Percentiles rank a stretch among this genome's conserved stretches.
Evolutionary conservation across 1,140 invertebrate genomes (phyloP).

Genomic region (Pinna nobilis): DNA sequence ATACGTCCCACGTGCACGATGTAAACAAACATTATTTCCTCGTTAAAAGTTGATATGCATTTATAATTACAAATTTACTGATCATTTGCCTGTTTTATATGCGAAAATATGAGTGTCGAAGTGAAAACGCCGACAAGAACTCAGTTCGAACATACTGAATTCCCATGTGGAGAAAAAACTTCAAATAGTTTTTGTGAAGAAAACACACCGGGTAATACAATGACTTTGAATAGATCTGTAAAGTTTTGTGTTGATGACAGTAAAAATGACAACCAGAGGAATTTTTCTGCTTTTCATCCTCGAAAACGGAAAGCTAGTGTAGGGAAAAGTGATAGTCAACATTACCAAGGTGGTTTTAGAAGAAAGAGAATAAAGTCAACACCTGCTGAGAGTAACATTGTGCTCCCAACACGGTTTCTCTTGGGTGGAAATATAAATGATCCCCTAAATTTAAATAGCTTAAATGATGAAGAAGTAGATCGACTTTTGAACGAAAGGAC

Average conservation of each 20-base stretch:
- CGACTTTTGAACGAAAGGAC: constrained; percentile 87
- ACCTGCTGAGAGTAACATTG: constrained; percentile 66
- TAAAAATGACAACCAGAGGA: constrained; percentile 1
- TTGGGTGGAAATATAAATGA: constrained; percentile 96
- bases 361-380: constrained; percentile 45
- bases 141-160: constrained; percentile 59
- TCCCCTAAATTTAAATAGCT: constrained; percentile 93
- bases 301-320: constrained; percentile 44
- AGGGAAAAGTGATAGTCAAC: constrained; percentile 21
- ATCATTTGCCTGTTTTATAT: too few relatives aligned
- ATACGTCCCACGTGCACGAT: constrained; percentile 38
- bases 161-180: constrained; percentile 58
- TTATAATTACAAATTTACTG: too few relatives aligned
- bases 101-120: constrained; percentile 61
- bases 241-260: not conserved
- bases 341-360: constrained; percentile 16
- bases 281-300: not conserved
- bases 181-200: not conserved
- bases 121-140: constrained; percentile 63
- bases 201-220: not conserved
- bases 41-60: not conserved
- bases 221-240: not conserved
- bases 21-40: constrained; percentile 31
- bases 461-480: constrained; percentile 89
- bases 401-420: constrained; percentile 94